Base-by-base conservation (phyloP, 1,140 invertebrate species). In the Drosophila orena region DNA sequence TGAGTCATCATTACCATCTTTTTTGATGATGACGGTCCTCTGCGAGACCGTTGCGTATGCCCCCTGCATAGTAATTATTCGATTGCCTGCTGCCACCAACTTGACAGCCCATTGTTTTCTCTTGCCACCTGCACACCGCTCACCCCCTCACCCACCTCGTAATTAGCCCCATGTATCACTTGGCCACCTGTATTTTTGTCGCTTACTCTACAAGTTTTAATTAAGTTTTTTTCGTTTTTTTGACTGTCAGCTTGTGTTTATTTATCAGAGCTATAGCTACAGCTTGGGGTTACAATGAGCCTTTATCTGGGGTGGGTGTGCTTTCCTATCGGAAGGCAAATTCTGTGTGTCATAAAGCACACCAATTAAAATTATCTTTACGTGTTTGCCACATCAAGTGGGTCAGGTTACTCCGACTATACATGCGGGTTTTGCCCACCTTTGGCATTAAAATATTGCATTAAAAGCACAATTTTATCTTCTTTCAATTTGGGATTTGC, bases 101-200 rank as follows among this genome's bases (percentile, higher is more conserved):
- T 46, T 69, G 61, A 59, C 77, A 54, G 34, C 46, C 70, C 71
- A 69, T 77, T 69, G 77, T 77, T 66, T 69, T 83, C 73, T 66
- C 61, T 66, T 52, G 62, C 27, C 56, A 27, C 15, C 40, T 22
- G 42, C 64, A 4, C 37, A 12, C 22, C 44, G 3, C 22, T 24
- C 22, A 71, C 40, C 46, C 53, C 49, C 53, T 65, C 50, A 59
- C 52, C 50, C 52, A 46, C 50, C 71, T 83, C 71, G 79, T 86
- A 86, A 86, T 86, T 89, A 86, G 79, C 85, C 57, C 43, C 69
- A 78, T 74, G 81, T 30, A 70, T 54, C 64, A 58, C 55, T 17
- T 17, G 10, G 15, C 43, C 56, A 71, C 69, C 83, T 40, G 35
- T 40, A 55, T 66, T 72, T 52, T 47, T 53, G 40, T 74, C 43